Percentiles rank a stretch among this genome's conserved stretches.
Conservation (phyloP, 1,140 invertebrate genomes). For the Drosophila paulistorum region DNA sequence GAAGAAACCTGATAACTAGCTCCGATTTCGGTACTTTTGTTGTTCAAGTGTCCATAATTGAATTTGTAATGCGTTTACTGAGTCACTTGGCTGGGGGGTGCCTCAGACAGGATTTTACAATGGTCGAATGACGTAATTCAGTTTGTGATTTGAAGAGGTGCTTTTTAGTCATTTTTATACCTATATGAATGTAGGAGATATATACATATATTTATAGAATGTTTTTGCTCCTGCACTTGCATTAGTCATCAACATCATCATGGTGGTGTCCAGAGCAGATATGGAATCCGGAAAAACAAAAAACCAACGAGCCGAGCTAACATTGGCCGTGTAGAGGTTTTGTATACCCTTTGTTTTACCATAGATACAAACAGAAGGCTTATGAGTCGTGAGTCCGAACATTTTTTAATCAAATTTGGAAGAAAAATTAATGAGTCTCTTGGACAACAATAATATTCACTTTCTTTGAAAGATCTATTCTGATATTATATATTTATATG, state of each 20-base stretch:
- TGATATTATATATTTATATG: no score
- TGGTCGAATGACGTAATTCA: slow-evolving; percentile 39
- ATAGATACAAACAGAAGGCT: no score
- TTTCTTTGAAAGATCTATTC: no score
- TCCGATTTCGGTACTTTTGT: not conserved
- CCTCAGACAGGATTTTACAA: slow-evolving; percentile 35
- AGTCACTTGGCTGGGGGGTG: not conserved
- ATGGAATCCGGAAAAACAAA: slow-evolving; percentile 20
- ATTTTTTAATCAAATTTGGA: no score
- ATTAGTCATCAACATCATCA: slow-evolving; percentile 44
- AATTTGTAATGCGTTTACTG: not conserved
- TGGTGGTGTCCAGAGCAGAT: slow-evolving; percentile 5
- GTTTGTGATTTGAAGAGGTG: not conserved
- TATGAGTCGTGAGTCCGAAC: no score
- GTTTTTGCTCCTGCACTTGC: slow-evolving; percentile 26
- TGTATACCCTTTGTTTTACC: no score
- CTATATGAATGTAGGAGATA: not conserved
- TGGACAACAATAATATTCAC: no score
- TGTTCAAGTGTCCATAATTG: not conserved
- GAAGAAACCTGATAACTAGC: not conserved
- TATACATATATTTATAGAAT: slow-evolving; percentile 5
- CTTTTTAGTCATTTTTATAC: not conserved
- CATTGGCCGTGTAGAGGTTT: no score
- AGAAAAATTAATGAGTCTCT: no score
- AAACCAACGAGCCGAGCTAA: not conserved